These are phyloP conservation scores for Neelides folsomi DNA, from an alignment of 2,888 invertebrate genomes.

Conservation along the genomic window DNA sequence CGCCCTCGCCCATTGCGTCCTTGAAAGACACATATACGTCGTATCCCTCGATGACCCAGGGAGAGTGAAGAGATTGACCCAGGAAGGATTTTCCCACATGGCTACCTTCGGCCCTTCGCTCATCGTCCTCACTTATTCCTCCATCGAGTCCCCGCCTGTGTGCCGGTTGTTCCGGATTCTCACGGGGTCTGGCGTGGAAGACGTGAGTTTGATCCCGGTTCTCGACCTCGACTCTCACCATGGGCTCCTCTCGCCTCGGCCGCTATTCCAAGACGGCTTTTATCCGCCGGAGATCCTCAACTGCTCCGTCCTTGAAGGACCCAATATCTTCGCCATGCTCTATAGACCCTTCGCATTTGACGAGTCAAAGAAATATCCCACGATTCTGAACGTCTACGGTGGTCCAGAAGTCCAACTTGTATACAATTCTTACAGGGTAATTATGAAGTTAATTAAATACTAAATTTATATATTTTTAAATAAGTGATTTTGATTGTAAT, in stretches of 20 bases:
- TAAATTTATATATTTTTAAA: slow-evolving; percentile 1
- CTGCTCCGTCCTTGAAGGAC: slow-evolving; percentile 40
- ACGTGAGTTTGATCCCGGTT: no score
- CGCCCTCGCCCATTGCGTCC: slow-evolving; percentile 73
- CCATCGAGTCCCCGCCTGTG: slow-evolving; percentile 49
- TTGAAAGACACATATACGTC: slow-evolving; percentile 85
- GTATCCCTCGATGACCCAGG: slow-evolving; percentile 46
- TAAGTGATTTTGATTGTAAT: not conserved
- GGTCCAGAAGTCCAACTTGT: slow-evolving; percentile 98
- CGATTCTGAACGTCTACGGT: slow-evolving; percentile 91
- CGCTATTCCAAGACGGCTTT: no score
- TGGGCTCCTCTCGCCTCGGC: no score
- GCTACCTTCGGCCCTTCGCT: slow-evolving; percentile 16
- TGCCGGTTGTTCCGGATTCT: slow-evolving; percentile 49
- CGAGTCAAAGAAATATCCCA: slow-evolving; percentile 63
- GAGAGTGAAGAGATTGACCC: slow-evolving; percentile 42
- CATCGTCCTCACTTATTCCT: slow-evolving; percentile 48
- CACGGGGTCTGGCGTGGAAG: no score
- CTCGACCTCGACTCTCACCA: slow-evolving; percentile 6
- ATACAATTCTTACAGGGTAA: slow-evolving; percentile 81
- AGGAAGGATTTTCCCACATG: slow-evolving; percentile 48
- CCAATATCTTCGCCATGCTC: slow-evolving; percentile 70
- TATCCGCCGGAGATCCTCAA: slow-evolving; percentile 25
- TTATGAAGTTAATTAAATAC: not conserved
- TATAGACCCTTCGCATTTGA: slow-evolving; percentile 62